Evolutionary conservation across 1,140 invertebrate genomes (phyloP).

Genomic region (Ooceraea biroi): DNA sequence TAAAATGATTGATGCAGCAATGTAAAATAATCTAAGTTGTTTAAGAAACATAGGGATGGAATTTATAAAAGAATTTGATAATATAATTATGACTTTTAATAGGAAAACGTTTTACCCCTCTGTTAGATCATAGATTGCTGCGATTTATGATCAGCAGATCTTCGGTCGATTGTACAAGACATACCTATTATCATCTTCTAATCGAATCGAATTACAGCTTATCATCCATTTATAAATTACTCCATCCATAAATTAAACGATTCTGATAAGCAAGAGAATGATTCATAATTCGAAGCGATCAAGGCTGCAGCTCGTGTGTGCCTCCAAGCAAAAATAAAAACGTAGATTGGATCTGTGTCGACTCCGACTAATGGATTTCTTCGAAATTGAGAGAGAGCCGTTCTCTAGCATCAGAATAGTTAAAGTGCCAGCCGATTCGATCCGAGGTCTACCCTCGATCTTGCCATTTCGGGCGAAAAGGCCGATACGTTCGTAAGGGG

Average conservation of each 20-base stretch:
- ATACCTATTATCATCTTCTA: no score
- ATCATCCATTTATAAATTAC: neutral
- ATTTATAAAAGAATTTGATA: no score
- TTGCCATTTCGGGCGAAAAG: constrained; percentile 82
- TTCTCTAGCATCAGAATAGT: constrained; percentile 61
- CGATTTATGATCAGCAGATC: no score
- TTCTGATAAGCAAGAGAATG: neutral
- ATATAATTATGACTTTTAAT: no score
- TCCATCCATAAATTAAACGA: neutral
- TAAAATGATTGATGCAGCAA: no score
- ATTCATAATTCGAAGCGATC: neutral
- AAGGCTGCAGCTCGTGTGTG: neutral
- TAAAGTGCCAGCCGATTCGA: constrained; percentile 69
- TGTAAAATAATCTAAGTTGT: no score
- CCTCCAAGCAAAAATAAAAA: neutral
- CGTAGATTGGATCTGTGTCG: neutral
- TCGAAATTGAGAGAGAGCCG: neutral
- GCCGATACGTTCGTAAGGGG: constrained; percentile 76
- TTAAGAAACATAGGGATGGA: no score
- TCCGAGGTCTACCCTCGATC: constrained; percentile 74
- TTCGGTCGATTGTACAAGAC: no score
- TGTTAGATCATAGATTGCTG: no score
- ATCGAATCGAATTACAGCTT: no score
- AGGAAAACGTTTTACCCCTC: no score
- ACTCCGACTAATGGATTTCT: neutral